A percentile compares a stretch with the other conserved stretches of the same genome.
phyloP scores from a whole-genome alignment of 2,797 vertebrate species.

The Acrocephalus scirpaceus region DNA sequence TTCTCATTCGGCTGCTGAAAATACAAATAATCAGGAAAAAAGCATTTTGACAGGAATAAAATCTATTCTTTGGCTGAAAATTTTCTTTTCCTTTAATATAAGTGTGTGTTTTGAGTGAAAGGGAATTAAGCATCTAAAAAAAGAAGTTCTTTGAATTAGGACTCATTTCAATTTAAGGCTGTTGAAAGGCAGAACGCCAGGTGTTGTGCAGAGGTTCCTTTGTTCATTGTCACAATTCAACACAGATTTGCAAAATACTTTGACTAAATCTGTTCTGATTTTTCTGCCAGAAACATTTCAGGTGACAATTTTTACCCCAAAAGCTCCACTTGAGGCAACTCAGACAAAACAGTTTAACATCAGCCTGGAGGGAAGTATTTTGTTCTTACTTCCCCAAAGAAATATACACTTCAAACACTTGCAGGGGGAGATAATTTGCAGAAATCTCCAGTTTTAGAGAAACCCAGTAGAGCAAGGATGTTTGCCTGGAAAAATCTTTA shows the following conservation, averaged over 20 bases:
- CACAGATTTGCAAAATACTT: conserved; percentile 39
- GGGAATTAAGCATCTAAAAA: neutral
- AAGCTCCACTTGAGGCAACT: conserved; percentile 28
- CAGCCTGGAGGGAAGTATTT: neutral
- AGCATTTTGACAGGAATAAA: neutral
- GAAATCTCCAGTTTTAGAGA: neutral
- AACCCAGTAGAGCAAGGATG: neutral
- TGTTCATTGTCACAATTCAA: conserved; percentile 48
- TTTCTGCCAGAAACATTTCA: conserved; percentile 41
- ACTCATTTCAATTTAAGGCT: conserved; percentile 4
- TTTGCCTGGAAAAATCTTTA: neutral
- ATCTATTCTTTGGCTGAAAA: neutral
- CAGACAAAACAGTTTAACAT: conserved; percentile 19
- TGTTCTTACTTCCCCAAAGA: neutral
- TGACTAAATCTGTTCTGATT: conserved; percentile 48
- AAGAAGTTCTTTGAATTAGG: conserved; percentile 23
- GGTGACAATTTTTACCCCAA: conserved; percentile 39
- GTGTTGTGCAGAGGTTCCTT: conserved; percentile 47
- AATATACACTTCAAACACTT: neutral
- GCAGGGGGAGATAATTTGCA: neutral
- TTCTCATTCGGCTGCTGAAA: neutral
- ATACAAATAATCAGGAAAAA: neutral
- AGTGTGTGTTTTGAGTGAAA: neutral
- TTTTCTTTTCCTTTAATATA: neutral
- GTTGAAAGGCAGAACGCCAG: conserved; percentile 10